Conservation (phyloP, 2,797 vertebrate genomes). For the Poeciliopsis presidionis region DNA sequence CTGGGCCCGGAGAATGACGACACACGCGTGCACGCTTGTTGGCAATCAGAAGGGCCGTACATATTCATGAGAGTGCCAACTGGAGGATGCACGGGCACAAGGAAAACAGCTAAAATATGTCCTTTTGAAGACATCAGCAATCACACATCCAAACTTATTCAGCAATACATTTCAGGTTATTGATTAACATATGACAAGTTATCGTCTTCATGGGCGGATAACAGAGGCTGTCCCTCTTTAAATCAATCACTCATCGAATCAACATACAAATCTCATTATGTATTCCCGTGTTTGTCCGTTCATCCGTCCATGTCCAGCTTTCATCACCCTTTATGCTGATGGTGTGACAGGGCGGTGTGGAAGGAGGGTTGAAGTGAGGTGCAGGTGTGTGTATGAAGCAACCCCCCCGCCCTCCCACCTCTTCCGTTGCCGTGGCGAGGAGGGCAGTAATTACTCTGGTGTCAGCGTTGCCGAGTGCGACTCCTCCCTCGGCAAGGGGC, state of each 20-base stretch:
- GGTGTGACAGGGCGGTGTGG: constrained; percentile 41
- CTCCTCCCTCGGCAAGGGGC: constrained; percentile 91
- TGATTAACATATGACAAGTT: constrained; percentile 10
- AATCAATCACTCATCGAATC: constrained; percentile 28
- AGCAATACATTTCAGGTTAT: neutral
- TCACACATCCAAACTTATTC: constrained; percentile 12
- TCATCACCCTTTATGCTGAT: constrained; percentile 27
- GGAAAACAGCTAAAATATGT: constrained; percentile 5
- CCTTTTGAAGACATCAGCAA: neutral
- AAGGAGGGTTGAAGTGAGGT: constrained; percentile 42
- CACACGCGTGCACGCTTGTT: constrained; percentile 51
- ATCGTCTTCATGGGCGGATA: constrained; percentile 4
- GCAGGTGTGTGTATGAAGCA: constrained; percentile 70
- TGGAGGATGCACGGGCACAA: constrained; percentile 27
- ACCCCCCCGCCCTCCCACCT: constrained; percentile 29
- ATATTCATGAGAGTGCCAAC: constrained; percentile 62
- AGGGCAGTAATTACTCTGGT: constrained; percentile 83
- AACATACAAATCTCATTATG: constrained; percentile 25
- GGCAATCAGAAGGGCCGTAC: constrained; percentile 48
- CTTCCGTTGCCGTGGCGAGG: constrained; percentile 66
- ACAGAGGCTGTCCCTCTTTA: neutral
- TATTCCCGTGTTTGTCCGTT: constrained; percentile 20
- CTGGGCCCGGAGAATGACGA: constrained; percentile 56
- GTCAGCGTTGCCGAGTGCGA: constrained; percentile 89
- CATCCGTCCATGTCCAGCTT: constrained; percentile 38